Base-by-base conservation (phyloP, 2,888 invertebrate species). In the Spilarctia lutea region DNA sequence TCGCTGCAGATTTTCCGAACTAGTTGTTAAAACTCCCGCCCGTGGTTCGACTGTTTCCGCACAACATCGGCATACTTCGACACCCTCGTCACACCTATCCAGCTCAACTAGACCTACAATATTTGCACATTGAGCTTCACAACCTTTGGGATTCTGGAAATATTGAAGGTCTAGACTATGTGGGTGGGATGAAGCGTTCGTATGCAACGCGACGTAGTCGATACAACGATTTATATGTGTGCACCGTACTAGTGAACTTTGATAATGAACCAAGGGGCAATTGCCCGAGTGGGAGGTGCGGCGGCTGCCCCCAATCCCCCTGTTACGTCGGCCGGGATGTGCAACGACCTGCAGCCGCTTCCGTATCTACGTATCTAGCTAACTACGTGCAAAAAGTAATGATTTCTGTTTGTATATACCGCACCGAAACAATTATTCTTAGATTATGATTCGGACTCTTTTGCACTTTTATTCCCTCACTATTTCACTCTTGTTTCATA, bases 211-310 rank as follows among this genome's bases (percentile, higher is more conserved):
- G 83, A 81, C 81, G 78, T 84, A 78, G 82, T 85, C 79, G 75
- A 83, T 81, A 83, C 79, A 79, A 73, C 63, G 33, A 76, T 66
- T 77, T 84, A 78, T 86, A 85, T 90, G 93, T 93, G 93, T 92
- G 92, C 89, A 87, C 74, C 91, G 94, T 93, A 93, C 94, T 93
- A 94, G 93, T 95, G 95, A 95, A 95, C 95, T 95, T 95, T 95
- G 95, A 92, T 95, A 95, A 95, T 95, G 95, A 95, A 95, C 95
- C 91, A 87, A 86, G 90, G 90, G 93, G 91, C 90, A 91, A 91
- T 91, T 89, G 92, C 90, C 92, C 90, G 91, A 89, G 89, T 82
- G 81, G 87, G 88, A 83, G 83, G 83, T 71, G 80, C 78, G 85
- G 83, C 78, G 84, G 83, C 83, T 82, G 82, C 84, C 83, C 86